Percentiles rank a stretch among this genome's conserved stretches.
Evolutionary conservation across 2,888 invertebrate species (phyloP).

Genomic region (Drosophila gaucha): DNA sequence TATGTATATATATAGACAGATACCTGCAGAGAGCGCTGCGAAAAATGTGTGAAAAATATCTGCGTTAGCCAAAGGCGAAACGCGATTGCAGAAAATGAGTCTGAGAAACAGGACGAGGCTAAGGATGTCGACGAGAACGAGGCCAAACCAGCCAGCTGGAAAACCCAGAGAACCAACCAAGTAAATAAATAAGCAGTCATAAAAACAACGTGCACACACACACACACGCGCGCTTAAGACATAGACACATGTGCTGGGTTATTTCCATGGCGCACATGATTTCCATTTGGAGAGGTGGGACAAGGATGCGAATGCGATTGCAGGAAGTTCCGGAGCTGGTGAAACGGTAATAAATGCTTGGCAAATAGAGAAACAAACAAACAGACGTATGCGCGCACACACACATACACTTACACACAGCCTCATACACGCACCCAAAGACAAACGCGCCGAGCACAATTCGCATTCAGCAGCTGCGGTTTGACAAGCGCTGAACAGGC

Average conservation of each 20-base stretch:
- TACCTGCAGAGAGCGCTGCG: slow-evolving; percentile 36
- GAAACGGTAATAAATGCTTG: slow-evolving; percentile 69
- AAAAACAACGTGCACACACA: slow-evolving; percentile 54
- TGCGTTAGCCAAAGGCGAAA: slow-evolving; percentile 62
- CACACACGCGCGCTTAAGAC: not conserved
- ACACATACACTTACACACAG: slow-evolving; percentile 9
- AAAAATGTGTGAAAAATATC: slow-evolving; percentile 71
- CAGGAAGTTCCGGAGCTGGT: slow-evolving; percentile 27
- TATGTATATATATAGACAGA: slow-evolving; percentile 8
- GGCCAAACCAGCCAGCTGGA: slow-evolving; percentile 71
- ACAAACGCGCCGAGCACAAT: not conserved
- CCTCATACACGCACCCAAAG: slow-evolving; percentile 10
- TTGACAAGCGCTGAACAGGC: slow-evolving; percentile 11
- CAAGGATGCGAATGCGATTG: slow-evolving; percentile 21
- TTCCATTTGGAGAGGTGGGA: slow-evolving; percentile 45
- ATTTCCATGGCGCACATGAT: slow-evolving; percentile 68
- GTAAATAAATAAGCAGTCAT: slow-evolving; percentile 80
- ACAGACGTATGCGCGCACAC: slow-evolving; percentile 9
- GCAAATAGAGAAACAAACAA: slow-evolving; percentile 54
- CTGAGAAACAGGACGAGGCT: slow-evolving; percentile 7
- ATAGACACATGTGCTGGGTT: slow-evolving; percentile 43
- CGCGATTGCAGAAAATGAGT: slow-evolving; percentile 37
- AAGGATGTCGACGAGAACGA: slow-evolving; percentile 31
- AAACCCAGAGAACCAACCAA: slow-evolving; percentile 71
- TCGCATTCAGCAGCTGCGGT: slow-evolving; percentile 12